A percentile compares a stretch with the other conserved stretches of the same genome.
Evolutionary conservation across 2,113 vertebrate genomes (phyloP).

Genomic region (Ameiurus melas): DNA sequence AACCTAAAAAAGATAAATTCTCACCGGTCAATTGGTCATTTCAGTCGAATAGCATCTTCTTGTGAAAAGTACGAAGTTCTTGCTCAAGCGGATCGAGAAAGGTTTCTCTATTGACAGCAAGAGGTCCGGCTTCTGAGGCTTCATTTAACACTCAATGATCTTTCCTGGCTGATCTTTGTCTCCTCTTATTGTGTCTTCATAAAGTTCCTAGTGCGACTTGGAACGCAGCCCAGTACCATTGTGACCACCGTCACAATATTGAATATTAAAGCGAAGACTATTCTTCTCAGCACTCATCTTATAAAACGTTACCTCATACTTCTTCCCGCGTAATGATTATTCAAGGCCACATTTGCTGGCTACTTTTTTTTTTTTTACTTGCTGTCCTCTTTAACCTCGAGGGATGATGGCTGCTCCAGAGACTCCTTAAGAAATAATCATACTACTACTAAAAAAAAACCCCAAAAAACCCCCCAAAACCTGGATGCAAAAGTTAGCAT

Average conservation of each 20-base stretch:
- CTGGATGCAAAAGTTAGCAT: neutral
- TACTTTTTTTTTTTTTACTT: neutral
- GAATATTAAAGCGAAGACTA: constrained; percentile 60
- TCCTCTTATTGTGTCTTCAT: constrained; percentile 63
- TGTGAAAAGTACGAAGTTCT: neutral
- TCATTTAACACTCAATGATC: neutral
- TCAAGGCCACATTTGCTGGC: constrained; percentile 60
- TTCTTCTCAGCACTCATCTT: constrained; percentile 48
- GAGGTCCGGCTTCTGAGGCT: neutral
- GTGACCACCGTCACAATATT: constrained; percentile 66
- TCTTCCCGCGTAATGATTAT: constrained; percentile 61
- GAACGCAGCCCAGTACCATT: constrained; percentile 55
- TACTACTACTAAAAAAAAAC: neutral
- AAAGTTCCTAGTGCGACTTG: constrained; percentile 65
- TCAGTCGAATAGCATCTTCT: neutral
- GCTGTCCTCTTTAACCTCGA: neutral
- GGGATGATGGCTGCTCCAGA: neutral
- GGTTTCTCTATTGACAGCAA: neutral
- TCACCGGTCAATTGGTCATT: neutral
- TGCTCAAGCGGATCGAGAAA: neutral
- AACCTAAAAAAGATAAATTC: neutral
- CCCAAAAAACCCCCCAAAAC: neutral
- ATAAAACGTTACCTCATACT: constrained; percentile 60
- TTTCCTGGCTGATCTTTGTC: constrained; percentile 13
- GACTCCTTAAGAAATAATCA: neutral